phyloP scores from a whole-genome alignment of 2,113 vertebrate species.

The Paraplagusia blochii region DNA sequence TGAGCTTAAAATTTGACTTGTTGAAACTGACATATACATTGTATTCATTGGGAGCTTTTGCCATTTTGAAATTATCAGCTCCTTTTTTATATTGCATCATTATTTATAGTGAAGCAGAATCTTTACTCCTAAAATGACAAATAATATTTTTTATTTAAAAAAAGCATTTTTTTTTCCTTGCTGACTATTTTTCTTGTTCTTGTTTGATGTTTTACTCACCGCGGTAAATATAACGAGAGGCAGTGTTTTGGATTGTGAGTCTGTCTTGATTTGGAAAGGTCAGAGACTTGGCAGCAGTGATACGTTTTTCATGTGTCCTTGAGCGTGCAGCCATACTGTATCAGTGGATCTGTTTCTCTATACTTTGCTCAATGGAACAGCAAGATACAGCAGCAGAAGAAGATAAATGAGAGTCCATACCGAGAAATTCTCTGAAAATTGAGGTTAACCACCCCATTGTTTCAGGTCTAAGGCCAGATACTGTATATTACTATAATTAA shows the following conservation, averaged over 20 bases:
- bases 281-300: constrained; percentile 54
- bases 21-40: no score
- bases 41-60: no score
- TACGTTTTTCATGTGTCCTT: constrained; percentile 52
- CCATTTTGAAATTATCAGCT: no score
- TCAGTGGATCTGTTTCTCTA: constrained; percentile 1
- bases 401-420: constrained; percentile 11
- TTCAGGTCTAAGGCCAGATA: constrained; percentile 14
- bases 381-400: constrained; percentile 1
- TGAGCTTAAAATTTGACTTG: no score
- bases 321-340: constrained; percentile 34
- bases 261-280: constrained; percentile 62
- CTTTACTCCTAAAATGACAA: no score
- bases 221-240: constrained; percentile 60
- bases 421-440: constrained; percentile 8
- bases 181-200: constrained; percentile 41
- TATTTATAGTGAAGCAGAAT: no score
- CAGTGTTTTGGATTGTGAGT: constrained; percentile 47
- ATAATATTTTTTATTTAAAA: no score
- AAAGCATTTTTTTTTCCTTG: no score
- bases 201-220: constrained; percentile 50
- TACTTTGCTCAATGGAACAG: not conserved
- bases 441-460: constrained; percentile 32
- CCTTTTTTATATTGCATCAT: no score
- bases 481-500: constrained; percentile 45